These are phyloP conservation scores for Steromphala cineraria DNA, from an alignment of 2,888 invertebrate genomes.

Conservation along the genomic window DNA sequence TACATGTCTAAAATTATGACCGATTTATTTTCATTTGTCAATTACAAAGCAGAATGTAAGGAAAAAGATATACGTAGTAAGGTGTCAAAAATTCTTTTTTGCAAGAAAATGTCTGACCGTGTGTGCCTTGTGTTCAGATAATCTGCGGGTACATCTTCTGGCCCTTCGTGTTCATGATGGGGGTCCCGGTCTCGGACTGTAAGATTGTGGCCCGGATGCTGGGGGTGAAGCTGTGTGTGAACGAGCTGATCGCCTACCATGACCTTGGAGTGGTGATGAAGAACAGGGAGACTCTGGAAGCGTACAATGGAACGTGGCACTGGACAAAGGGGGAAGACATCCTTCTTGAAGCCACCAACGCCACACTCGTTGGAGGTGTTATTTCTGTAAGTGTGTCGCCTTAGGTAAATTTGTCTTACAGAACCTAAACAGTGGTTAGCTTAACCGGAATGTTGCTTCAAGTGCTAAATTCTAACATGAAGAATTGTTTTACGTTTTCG, in stretches of 20 bases:
- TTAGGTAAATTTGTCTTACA: too few species aligned
- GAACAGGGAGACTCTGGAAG: conserved; percentile 39
- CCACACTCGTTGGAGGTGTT: conserved; percentile 43
- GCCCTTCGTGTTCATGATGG: conserved; percentile 92
- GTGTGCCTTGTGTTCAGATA: conserved; percentile 37
- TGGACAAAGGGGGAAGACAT: conserved; percentile 35
- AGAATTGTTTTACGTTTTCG: too few species aligned
- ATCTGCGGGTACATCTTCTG: conserved; percentile 83
- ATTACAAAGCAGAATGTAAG: too few species aligned
- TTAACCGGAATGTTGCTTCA: neutral
- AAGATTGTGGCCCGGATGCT: conserved; percentile 86
- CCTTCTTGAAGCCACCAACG: conserved; percentile 25
- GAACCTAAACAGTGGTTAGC: neutral
- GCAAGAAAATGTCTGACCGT: neutral
- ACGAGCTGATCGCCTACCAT: conserved; percentile 94
- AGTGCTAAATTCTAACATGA: neutral
- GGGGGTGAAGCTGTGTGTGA: conserved; percentile 91
- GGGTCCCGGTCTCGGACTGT: conserved; percentile 80
- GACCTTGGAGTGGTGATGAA: conserved; percentile 77
- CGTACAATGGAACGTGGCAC: conserved; percentile 34
- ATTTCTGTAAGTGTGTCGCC: conserved; percentile 42
- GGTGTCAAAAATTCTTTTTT: too few species aligned
- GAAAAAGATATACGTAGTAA: too few species aligned
- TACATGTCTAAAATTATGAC: too few species aligned
- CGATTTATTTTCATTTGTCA: too few species aligned